Percentiles rank a stretch among this genome's conserved stretches.
Conservation (phyloP, 2,797 vertebrate species). For the Aselliscus stoliczkanus region DNA sequence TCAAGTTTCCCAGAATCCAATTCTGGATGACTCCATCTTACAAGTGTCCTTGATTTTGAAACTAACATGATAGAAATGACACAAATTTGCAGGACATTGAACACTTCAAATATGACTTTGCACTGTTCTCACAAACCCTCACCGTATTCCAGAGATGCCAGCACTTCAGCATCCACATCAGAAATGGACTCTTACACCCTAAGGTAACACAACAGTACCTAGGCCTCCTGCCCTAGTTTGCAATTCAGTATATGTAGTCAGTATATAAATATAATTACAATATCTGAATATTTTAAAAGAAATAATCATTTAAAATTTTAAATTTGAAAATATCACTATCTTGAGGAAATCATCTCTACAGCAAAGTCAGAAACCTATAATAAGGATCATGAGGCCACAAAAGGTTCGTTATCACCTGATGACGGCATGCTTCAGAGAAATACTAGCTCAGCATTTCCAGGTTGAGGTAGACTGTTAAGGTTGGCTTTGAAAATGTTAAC, state of each 20-base stretch:
- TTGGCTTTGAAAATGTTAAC: constrained; percentile 12
- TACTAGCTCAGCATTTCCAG: constrained; percentile 4
- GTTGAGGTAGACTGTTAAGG: background rate
- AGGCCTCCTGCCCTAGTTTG: background rate
- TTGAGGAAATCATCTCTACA: constrained; percentile 13
- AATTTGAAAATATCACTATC: background rate
- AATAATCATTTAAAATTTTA: constrained; percentile 17
- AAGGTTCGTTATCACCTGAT: background rate
- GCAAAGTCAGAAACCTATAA: constrained; percentile 23
- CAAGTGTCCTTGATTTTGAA: constrained; percentile 20
- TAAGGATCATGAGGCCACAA: background rate
- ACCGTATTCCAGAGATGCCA: background rate
- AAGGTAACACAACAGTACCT: background rate
- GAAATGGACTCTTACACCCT: background rate
- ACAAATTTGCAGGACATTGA: background rate
- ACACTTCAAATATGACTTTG: background rate
- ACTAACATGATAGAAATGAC: background rate
- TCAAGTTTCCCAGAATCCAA: background rate
- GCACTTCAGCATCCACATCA: background rate
- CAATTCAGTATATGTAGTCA: background rate
- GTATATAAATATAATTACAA: background rate
- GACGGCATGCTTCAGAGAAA: background rate
- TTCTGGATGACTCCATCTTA: background rate
- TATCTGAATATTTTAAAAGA: background rate
- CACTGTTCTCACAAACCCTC: background rate